phyloP scores from a whole-genome alignment of 1,140 invertebrate species.

The Atta texana region DNA sequence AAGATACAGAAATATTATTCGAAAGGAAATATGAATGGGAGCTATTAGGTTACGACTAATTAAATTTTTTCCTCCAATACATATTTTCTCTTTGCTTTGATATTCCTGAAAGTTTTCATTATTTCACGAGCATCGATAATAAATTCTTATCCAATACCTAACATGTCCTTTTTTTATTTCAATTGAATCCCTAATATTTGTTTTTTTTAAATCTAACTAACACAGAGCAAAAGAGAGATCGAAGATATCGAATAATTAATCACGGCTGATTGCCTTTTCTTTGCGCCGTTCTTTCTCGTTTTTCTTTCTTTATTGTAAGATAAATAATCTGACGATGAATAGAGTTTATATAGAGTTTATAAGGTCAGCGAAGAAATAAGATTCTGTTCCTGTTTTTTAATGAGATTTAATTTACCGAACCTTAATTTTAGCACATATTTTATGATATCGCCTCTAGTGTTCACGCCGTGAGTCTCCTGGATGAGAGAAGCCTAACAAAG shows the following conservation, averaged over 20 bases:
- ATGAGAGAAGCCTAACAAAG: conserved; percentile 29
- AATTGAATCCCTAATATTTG: not conserved
- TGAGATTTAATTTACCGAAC: not conserved
- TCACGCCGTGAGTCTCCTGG: conserved; percentile 25
- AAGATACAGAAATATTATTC: not conserved
- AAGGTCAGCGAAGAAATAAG: not conserved
- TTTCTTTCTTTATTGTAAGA: not conserved
- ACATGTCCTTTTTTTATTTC: not conserved
- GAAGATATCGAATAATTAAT: conserved; percentile 43
- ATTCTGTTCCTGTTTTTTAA: not conserved
- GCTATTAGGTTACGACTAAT: not conserved
- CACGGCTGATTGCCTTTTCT: not conserved
- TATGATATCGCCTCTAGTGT: not conserved
- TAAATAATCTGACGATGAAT: conserved; percentile 32
- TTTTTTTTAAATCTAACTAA: not conserved
- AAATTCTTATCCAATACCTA: not conserved
- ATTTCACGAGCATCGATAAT: not conserved
- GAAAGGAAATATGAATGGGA: not conserved
- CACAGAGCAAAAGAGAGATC: not conserved
- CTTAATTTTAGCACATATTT: conserved; percentile 28
- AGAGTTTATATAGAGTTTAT: not conserved
- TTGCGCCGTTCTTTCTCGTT: not conserved
- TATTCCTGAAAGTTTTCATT: conserved; percentile 2
- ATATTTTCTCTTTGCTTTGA: conserved; percentile 23
- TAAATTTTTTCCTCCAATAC: not conserved